A percentile compares a stretch with the other conserved stretches of the same genome.
phyloP scores from a whole-genome alignment of 2,888 invertebrate genomes.

The Epiblema foenella region DNA sequence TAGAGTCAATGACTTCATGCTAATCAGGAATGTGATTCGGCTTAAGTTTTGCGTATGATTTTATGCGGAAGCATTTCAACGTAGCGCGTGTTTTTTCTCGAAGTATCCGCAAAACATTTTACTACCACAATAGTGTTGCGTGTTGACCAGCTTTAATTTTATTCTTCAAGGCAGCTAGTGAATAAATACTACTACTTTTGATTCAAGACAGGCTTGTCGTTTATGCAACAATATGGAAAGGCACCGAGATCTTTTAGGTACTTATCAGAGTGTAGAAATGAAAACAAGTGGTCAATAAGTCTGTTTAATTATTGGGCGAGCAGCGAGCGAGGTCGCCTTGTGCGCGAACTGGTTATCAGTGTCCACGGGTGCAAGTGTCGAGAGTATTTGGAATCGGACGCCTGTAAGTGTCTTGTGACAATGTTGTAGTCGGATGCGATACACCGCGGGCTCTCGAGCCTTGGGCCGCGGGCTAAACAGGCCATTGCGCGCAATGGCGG shows the following conservation, averaged over 20 bases:
- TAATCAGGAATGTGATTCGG: constrained; percentile 18
- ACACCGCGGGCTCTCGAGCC: constrained; percentile 47
- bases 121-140: neutral
- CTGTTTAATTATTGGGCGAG: constrained; percentile 77
- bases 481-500: constrained; percentile 53
- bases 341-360: constrained; percentile 79
- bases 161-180: constrained; percentile 50
- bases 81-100: constrained; percentile 8
- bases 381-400: constrained; percentile 52
- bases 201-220: constrained; percentile 52
- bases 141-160: constrained; percentile 8
- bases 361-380: constrained; percentile 60
- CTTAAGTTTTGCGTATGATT: constrained; percentile 1
- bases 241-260: constrained; percentile 51
- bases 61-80: constrained; percentile 9
- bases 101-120: constrained; percentile 15
- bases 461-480: constrained; percentile 54
- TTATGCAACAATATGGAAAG: constrained; percentile 57
- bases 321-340: constrained; percentile 77
- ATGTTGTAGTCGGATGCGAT: constrained; percentile 8
- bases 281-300: constrained; percentile 79
- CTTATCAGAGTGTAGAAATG: constrained; percentile 72
- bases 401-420: constrained; percentile 8
- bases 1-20: constrained; percentile 58
- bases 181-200: constrained; percentile 21